Evolutionary conservation across 2,888 invertebrate genomes (phyloP), one percentile per base, ranked within the genome.

Genomic region (Tillus elongatus): DNA sequence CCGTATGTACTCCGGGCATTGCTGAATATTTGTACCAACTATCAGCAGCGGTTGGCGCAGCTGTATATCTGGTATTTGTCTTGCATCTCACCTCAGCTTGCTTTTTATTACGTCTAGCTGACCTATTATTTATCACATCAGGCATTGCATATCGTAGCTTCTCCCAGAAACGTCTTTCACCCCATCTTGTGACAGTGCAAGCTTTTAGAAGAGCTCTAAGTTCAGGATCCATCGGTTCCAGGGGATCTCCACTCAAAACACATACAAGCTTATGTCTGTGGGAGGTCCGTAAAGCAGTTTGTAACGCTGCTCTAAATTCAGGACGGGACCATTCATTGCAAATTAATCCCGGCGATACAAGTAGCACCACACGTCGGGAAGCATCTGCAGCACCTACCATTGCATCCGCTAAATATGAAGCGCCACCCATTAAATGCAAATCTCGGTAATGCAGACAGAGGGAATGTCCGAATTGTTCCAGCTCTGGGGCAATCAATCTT

Each of bases 91-190:
- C 67, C 67, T 73, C 66, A 63, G 66, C 47, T 60, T 70, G 56
- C 40, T 63, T 73, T 58, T 74, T 73, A 49, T 68, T 66, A 51
- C 70, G 67, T 49, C 66, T 68, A 41, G 37, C 67, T 42, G 74
- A 72, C 42, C 72, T 65, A 46, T 71, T 71, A 60, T 70, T 68
- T 60, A 71, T 71, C 3, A 82, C 79, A 61, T 91, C 90, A 41
- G 85, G 81, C 70, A 87, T 75, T 40, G 82, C 75, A 58, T 73
- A 77, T 45, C 81, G 73, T 44, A 90, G 72, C 62, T 83, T 83
- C 53, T 86, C 84, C 89, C 89, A 90, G 67, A 90, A 90, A 45
- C 83, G 72, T 35, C 79, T 77, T 57, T 88, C 87, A 46, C 76
- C 79, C 77, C 81, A 83, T 40, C 79, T 74, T 50, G 80, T 72